These are phyloP conservation scores for Watsonalla cultraria DNA, from an alignment of 2,888 invertebrate species.

Conservation along the genomic window DNA sequence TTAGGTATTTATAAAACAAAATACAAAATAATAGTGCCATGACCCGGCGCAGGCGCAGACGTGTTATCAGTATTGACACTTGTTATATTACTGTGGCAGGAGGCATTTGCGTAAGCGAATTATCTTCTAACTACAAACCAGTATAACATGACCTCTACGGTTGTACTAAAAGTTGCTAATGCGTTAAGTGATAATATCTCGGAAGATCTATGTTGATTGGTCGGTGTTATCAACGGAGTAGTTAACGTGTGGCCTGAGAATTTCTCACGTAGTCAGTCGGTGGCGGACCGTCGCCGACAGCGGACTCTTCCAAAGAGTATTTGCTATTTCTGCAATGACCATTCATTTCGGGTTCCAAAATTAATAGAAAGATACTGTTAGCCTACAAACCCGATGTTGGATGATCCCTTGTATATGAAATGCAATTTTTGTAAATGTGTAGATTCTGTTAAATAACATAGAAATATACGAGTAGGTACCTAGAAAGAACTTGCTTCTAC, in stretches of 20 bases:
- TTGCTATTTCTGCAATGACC: constrained; percentile 8
- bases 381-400: no score
- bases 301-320: constrained; percentile 37
- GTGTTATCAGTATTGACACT: constrained; percentile 65
- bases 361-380: no score
- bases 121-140: constrained; percentile 42
- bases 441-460: no score
- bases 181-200: not conserved
- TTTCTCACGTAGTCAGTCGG: constrained; percentile 51
- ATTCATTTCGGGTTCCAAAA: no score
- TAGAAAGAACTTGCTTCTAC: no score
- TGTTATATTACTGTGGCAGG: constrained; percentile 51
- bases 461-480: no score
- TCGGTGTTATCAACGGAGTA: constrained; percentile 46
- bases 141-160: constrained; percentile 19
- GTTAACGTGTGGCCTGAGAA: constrained; percentile 55
- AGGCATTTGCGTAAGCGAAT: constrained; percentile 71
- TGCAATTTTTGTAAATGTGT: no score
- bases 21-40: constrained; percentile 40
- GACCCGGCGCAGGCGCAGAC: constrained; percentile 55
- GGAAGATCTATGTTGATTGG: constrained; percentile 36
- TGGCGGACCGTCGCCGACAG: constrained; percentile 66
- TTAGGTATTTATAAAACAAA: constrained; percentile 20
- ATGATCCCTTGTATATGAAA: no score
- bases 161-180: not conserved